These are phyloP conservation scores for Gobio gobio DNA, from an alignment of 2,113 vertebrate genomes.

Conservation along the genomic window DNA sequence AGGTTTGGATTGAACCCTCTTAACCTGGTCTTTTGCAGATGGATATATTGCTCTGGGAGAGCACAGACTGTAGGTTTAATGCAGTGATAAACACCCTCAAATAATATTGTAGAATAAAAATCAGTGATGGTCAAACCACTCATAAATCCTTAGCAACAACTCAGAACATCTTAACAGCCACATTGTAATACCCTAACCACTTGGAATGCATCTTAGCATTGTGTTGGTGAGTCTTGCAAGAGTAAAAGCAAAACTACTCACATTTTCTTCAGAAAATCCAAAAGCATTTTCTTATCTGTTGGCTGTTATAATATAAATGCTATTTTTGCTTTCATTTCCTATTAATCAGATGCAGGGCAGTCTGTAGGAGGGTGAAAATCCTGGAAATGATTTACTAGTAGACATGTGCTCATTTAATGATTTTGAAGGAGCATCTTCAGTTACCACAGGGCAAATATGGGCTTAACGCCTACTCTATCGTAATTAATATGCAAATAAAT, in stretches of 20 bases:
- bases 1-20: constrained; percentile 67
- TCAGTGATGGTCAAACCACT: not conserved
- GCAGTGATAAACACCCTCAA: not conserved
- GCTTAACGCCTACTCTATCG: not conserved
- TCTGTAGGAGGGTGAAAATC: not conserved
- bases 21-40: constrained; percentile 63
- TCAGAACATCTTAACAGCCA: too few species aligned
- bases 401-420: not conserved
- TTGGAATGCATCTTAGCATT: not conserved
- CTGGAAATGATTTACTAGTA: not conserved
- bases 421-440: not conserved
- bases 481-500: not conserved
- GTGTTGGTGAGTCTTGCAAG: not conserved
- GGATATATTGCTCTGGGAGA: constrained; percentile 58
- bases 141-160: not conserved
- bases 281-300: not conserved
- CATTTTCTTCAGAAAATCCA: not conserved
- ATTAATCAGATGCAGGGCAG: not conserved
- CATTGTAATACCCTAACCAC: too few species aligned
- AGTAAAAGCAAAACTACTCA: not conserved
- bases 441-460: not conserved
- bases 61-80: constrained; percentile 65
- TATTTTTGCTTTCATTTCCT: not conserved
- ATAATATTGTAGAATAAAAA: not conserved
- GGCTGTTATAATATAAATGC: not conserved